These are phyloP conservation scores for Seladonia tumulorum DNA, from an alignment of 2,888 invertebrate species.

Conservation along the genomic window DNA sequence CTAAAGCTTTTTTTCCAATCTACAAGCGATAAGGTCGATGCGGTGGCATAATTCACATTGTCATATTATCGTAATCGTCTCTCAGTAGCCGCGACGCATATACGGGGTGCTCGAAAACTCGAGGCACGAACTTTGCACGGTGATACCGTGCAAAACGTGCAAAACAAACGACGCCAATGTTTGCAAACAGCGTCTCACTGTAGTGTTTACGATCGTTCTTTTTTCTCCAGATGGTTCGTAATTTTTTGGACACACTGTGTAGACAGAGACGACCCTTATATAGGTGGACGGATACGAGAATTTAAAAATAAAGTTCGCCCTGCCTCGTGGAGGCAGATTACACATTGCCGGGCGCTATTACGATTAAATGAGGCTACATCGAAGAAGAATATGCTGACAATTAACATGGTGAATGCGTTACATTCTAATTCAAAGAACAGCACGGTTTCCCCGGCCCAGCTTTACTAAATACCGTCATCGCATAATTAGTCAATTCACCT, in stretches of 20 bases:
- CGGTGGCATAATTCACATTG: not conserved
- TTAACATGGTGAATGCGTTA: conserved; percentile 45
- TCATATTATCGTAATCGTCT: conserved; percentile 11
- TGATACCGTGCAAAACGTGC: not conserved
- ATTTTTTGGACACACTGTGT: conserved; percentile 19
- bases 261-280: conserved; percentile 16
- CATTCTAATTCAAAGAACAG: conserved; percentile 41
- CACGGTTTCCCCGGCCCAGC: conserved; percentile 28
- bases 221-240: not conserved
- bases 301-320: conserved; percentile 62
- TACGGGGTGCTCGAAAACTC: not conserved
- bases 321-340: conserved; percentile 39
- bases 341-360: conserved; percentile 35
- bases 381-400: conserved; percentile 64
- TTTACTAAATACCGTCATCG: conserved; percentile 43
- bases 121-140: conserved; percentile 9
- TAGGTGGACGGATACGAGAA: conserved; percentile 9
- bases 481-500: conserved; percentile 48
- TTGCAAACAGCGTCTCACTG: not conserved
- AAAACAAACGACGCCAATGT: not conserved
- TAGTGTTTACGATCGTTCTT: not conserved
- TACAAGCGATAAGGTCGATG: not conserved
- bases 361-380: conserved; percentile 64
- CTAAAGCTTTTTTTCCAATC: not conserved
- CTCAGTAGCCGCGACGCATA: not conserved